A percentile compares a stretch with the other conserved stretches of the same genome.
Evolutionary conservation across 2,113 vertebrate genomes (phyloP).

Genomic region (Symphodus melops): DNA sequence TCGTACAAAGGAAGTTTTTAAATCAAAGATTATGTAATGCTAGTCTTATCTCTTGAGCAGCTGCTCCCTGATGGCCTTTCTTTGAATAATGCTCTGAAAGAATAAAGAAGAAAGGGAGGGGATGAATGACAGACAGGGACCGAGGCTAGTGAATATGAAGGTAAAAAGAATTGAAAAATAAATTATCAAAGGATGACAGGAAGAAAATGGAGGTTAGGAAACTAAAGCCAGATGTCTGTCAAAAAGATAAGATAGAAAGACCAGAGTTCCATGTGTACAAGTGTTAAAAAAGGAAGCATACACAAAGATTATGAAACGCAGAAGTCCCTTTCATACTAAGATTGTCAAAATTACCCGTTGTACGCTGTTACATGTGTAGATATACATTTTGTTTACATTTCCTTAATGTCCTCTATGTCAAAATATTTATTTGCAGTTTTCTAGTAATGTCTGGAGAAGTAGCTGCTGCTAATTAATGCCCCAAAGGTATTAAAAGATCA

Average conservation of each 20-base stretch:
- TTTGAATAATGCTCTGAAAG: slow-evolving; percentile 85
- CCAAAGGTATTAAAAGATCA: too few relatives aligned
- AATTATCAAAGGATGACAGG: slow-evolving; percentile 45
- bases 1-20: slow-evolving; percentile 78
- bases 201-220: slow-evolving; percentile 36
- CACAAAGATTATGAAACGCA: too few relatives aligned
- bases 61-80: slow-evolving; percentile 86
- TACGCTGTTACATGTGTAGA: too few relatives aligned
- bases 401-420: too few relatives aligned
- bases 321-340: too few relatives aligned
- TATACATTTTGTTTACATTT: too few relatives aligned
- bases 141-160: slow-evolving; percentile 5
- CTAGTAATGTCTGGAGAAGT: too few relatives aligned
- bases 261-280: slow-evolving; percentile 25
- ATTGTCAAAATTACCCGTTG: too few relatives aligned
- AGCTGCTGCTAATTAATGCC: too few relatives aligned
- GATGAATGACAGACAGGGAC: slow-evolving; percentile 8
- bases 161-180: slow-evolving; percentile 1
- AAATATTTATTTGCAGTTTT: too few relatives aligned
- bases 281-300: slow-evolving; percentile 24
- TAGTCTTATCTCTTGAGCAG: slow-evolving; percentile 73
- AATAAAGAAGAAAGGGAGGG: slow-evolving; percentile 36
- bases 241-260: slow-evolving; percentile 27
- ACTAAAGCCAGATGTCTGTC: slow-evolving; percentile 50
- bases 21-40: slow-evolving; percentile 79